Evolutionary conservation across 2,888 invertebrate genomes (phyloP), one percentile per base, ranked within the genome.

Genomic region (Galerucella calmariensis): DNA sequence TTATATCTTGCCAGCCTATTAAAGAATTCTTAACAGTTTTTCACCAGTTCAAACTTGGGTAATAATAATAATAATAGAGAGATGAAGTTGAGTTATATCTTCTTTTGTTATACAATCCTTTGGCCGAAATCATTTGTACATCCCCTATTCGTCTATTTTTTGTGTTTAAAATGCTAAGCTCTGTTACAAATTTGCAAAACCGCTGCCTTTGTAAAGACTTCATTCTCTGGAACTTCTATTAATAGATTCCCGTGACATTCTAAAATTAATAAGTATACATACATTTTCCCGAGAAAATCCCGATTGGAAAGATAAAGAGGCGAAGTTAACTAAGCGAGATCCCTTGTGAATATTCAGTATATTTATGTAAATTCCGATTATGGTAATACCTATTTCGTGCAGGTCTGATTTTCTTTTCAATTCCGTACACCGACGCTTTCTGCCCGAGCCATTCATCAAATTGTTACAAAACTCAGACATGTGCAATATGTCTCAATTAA

Each of bases 291-390:
- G 62, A 67, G 71, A 76, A 73, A 59, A 72, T 72, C 63, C 69
- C 72, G 67, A 59, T 74, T 75, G 75, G 75, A 74, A 75, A 73
- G 72, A 10, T 56, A 73, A 63, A 65, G 78, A 65, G 68, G 74
- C 77, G 69, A 67, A 67, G 72, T 62, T 77, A 76, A 76, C 56
- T 67, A 70, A 73, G 63, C 73, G 69, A 67, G 70, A 73, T 67
- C 78, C 71, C 80, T 79, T 72, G 77, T 80, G 78, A 79, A 78
- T 80, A 80, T 80, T 80, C 79, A 80, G 77, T 75, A 77, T 77
- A 78, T 80, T 79, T 79, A 80, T 80, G 80, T 78, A 78, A 78
- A 80, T 79, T 75, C 71, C 77, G 79, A 79, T 80, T 80, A 80
- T 80, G 79, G 71, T 79, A 80, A 80, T 79, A 63, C 75, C 77